Evolutionary conservation across 2,113 vertebrate genomes (phyloP).

Genomic region (Hylia prasina): DNA sequence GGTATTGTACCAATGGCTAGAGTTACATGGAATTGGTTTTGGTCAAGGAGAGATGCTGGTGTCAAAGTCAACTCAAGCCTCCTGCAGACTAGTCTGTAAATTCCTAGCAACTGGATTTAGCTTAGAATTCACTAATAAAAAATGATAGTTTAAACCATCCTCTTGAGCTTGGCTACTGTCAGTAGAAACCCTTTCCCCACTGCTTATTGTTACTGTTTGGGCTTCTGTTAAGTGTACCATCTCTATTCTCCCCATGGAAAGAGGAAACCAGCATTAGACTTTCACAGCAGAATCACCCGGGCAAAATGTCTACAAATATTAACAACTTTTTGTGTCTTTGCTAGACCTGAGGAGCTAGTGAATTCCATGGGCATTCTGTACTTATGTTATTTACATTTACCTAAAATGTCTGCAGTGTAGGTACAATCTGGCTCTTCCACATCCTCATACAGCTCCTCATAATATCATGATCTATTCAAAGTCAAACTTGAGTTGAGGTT

Average conservation of each 20-base stretch:
- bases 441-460: not conserved
- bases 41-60: not conserved
- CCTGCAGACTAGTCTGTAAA: not conserved
- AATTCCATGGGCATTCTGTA: not conserved
- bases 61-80: not conserved
- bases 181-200: not conserved
- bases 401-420: not conserved
- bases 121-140: not conserved
- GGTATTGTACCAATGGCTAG: not conserved
- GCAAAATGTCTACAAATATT: not conserved
- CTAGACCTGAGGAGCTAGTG: not conserved
- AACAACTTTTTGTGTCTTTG: not conserved
- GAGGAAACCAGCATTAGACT: not conserved
- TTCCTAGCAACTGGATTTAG: not conserved
- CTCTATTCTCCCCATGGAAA: not conserved
- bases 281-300: not conserved
- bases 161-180: not conserved
- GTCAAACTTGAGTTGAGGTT: not conserved
- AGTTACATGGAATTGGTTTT: not conserved
- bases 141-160: not conserved
- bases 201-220: not conserved
- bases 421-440: not conserved
- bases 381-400: not conserved
- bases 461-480: not conserved
- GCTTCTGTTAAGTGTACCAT: not conserved